Conservation (phyloP, 2,797 vertebrate genomes). For the Borostomias antarcticus region DNA sequence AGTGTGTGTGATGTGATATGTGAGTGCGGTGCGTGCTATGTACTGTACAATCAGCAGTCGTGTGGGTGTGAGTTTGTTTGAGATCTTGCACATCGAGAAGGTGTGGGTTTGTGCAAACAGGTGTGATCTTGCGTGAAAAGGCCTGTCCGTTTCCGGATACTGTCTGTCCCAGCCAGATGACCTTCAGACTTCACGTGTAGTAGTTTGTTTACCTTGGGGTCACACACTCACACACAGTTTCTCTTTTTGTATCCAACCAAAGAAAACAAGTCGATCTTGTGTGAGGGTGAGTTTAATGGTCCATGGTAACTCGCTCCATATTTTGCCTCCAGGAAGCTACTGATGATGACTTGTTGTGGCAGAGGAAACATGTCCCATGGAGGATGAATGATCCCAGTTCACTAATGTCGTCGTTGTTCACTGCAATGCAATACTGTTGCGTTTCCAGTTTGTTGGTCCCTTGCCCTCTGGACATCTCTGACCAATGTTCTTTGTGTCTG, state of each 20-base stretch:
- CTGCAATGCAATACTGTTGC: no score
- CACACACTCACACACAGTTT: no score
- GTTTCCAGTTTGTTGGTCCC: no score
- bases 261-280: not conserved
- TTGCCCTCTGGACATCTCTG: no score
- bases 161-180: slow-evolving; percentile 17
- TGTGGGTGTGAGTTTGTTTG: not conserved
- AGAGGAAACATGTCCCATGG: no score
- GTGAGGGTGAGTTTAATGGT: slow-evolving; percentile 11
- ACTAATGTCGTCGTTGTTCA: no score
- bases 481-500: slow-evolving; percentile 1
- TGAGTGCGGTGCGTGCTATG: no score
- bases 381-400: no score
- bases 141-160: not conserved
- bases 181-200: slow-evolving; percentile 5
- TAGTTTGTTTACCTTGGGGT: slow-evolving; percentile 8
- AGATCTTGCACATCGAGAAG: no score
- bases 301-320: not conserved
- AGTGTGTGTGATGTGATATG: no score
- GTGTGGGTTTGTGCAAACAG: not conserved
- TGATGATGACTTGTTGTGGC: not conserved
- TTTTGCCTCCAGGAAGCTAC: not conserved
- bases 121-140: slow-evolving; percentile 10
- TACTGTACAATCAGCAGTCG: no score
- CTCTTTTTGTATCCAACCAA: not conserved